Evolutionary conservation across 2,888 invertebrate species (phyloP).

Genomic region (Cephalotes varians): DNA sequence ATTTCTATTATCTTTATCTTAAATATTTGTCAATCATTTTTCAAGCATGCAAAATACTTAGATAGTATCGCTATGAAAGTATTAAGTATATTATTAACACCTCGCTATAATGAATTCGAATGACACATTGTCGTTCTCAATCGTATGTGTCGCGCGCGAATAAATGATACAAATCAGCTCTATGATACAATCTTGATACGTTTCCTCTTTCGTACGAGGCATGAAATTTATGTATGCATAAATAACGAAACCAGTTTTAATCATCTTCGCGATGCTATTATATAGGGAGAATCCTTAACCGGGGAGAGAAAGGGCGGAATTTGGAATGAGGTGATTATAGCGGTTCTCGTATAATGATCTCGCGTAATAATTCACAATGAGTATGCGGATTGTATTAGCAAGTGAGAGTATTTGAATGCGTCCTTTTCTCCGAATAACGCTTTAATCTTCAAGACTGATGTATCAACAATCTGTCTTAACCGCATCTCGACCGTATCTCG

Average conservation of each 20-base stretch:
- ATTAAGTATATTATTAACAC: neutral
- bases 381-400: constrained; percentile 47
- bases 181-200: constrained; percentile 18
- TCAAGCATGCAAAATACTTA: neutral
- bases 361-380: constrained; percentile 45
- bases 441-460: neutral
- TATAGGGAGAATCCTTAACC: constrained; percentile 21
- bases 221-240: constrained; percentile 52
- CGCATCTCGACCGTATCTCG: neutral
- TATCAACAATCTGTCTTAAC: no score
- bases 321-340: constrained; percentile 43
- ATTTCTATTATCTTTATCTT: neutral
- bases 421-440: neutral
- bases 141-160: constrained; percentile 6
- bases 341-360: constrained; percentile 43
- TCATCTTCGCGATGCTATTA: constrained; percentile 40
- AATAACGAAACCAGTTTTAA: constrained; percentile 51
- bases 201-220: constrained; percentile 39
- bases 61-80: neutral
- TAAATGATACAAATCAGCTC: constrained; percentile 39
- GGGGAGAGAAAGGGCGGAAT: constrained; percentile 50
- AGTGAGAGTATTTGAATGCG: neutral
- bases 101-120: constrained; percentile 7
- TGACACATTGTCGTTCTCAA: neutral
- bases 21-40: neutral